These are phyloP conservation scores for Ariolimax columbianus DNA, from an alignment of 2,888 invertebrate species.

Conservation along the genomic window DNA sequence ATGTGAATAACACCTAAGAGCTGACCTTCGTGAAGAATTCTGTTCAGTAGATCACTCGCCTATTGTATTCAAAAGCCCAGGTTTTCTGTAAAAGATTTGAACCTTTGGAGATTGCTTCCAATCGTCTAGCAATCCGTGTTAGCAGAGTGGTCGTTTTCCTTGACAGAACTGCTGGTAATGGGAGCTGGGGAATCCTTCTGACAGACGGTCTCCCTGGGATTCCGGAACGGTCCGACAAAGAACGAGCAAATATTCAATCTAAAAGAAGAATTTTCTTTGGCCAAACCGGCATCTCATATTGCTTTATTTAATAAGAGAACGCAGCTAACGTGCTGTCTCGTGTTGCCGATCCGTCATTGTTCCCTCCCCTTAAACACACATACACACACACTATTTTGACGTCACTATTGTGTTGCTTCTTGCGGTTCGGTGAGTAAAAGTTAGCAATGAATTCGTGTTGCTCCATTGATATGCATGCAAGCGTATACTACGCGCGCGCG, in stretches of 20 bases:
- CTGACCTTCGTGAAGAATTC: too few species aligned
- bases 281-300: background rate
- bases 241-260: slow-evolving; percentile 12
- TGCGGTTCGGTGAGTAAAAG: too few species aligned
- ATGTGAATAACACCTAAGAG: too few species aligned
- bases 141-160: background rate
- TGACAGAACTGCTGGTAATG: background rate
- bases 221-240: background rate
- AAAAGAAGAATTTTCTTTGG: background rate
- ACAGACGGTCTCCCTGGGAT: background rate
- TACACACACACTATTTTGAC: background rate
- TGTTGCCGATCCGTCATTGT: background rate
- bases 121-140: background rate
- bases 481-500: too few species aligned
- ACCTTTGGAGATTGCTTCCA: background rate
- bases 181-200: background rate
- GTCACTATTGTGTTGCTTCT: background rate
- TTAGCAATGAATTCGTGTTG: too few species aligned
- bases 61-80: too few species aligned
- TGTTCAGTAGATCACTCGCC: too few species aligned
- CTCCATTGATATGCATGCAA: too few species aligned
- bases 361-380: background rate
- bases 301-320: background rate
- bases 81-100: background rate
- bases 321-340: background rate